These are phyloP conservation scores for Polymixis lichenea DNA, from an alignment of 2,888 invertebrate species.

Conservation along the genomic window DNA sequence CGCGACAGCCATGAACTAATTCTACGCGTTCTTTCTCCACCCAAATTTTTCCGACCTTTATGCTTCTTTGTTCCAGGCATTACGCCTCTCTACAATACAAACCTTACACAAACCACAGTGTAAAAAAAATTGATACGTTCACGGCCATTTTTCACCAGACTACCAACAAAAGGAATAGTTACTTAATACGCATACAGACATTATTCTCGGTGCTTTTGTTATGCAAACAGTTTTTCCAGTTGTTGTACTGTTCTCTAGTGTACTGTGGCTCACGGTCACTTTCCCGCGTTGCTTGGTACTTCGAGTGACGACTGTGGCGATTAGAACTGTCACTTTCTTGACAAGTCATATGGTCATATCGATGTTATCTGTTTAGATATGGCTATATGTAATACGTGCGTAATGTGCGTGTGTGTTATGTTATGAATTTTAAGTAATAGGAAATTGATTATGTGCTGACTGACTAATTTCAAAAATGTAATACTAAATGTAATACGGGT, in stretches of 20 bases:
- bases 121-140: conserved; percentile 52
- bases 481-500: too few species aligned
- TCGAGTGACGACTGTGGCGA: conserved; percentile 1
- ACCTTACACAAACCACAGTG: conserved; percentile 50
- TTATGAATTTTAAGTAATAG: conserved; percentile 30
- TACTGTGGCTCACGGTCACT: conserved; percentile 48
- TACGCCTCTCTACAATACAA: conserved; percentile 33
- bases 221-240: conserved; percentile 72
- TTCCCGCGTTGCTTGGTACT: conserved; percentile 49
- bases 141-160: conserved; percentile 72
- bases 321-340: conserved; percentile 53
- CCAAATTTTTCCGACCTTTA: conserved; percentile 23
- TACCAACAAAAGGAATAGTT: conserved; percentile 72
- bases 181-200: conserved; percentile 74
- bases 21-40: conserved; percentile 26
- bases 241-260: conserved; percentile 63
- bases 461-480: background rate
- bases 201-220: conserved; percentile 76
- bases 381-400: conserved; percentile 35
- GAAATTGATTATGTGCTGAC: background rate
- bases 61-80: conserved; percentile 38
- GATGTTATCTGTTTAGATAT: conserved; percentile 21
- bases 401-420: conserved; percentile 9
- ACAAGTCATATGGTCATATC: conserved; percentile 23
- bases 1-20: background rate